Evolutionary conservation across 2,113 vertebrate species (phyloP).

Genomic region (Labrus mixtus): DNA sequence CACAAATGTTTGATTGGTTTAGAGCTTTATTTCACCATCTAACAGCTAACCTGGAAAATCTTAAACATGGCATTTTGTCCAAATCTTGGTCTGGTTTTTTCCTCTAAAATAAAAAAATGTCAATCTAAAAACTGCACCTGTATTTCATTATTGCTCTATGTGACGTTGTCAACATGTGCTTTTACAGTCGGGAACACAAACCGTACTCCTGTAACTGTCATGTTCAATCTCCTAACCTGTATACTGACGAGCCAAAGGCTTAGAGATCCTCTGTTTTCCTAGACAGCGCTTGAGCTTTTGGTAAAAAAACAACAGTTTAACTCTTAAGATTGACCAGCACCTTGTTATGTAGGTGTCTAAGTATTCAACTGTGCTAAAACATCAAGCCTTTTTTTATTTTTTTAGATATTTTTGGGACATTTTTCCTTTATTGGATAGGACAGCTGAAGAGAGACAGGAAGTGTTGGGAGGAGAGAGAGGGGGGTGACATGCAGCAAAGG

Average conservation of each 20-base stretch:
- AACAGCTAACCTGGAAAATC: too few relatives aligned
- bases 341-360: not conserved
- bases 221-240: conserved; percentile 27
- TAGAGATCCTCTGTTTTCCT: not conserved
- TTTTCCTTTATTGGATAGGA: too few relatives aligned
- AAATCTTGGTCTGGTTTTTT: too few relatives aligned
- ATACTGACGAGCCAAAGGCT: conserved; percentile 1
- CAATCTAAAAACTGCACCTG: not conserved
- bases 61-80: too few relatives aligned
- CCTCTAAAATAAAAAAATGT: too few relatives aligned
- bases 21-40: too few relatives aligned
- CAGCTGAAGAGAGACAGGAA: too few relatives aligned
- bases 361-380: not conserved
- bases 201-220: not conserved
- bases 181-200: not conserved
- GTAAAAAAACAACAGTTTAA: not conserved
- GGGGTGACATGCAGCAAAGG: too few relatives aligned
- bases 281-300: not conserved
- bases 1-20: too few relatives aligned
- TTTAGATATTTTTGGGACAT: too few relatives aligned
- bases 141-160: not conserved
- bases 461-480: too few relatives aligned
- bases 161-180: not conserved
- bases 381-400: not conserved
- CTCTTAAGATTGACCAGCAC: not conserved